Base-by-base conservation (phyloP, 1,140 invertebrate species). In the Drosophila serrata region DNA sequence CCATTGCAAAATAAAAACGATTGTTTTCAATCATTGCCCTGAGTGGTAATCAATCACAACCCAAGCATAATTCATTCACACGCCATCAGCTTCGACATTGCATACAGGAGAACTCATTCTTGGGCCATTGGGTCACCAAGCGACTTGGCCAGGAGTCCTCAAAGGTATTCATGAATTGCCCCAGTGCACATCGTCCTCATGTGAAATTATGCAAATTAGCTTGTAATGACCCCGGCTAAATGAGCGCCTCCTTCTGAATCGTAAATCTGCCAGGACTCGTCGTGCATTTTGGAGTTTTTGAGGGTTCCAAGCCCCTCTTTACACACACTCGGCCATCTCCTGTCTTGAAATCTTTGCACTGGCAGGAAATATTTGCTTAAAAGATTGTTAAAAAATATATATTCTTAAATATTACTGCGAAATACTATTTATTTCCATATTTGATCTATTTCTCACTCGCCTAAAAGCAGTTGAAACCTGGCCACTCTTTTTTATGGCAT, bases 191-290 rank as follows among this genome's bases (percentile, higher is more conserved):
- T 7, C 40, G 3, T 17, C 39, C 17, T 24, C 65, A 67, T 24
- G 22, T 17, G 65, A 29, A 40, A 69, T 69, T 69, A 69, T 69
- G 65, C 37, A 51, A 69, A 69, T 69, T 43, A 55, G 42, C 29
- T 33, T 33, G 62, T 27, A 49, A 68, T 51, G 61, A 69, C 35
- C 29, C 65, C 37, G 35, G 45, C 65, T 51, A 67, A 69, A 69
- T 69, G 65, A 69, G 65, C n/a, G 49, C 62, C 65, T 69, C 62
- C 65, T 69, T 67, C 62, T 67, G 45, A 51, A 69, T 67, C 65
- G 45, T 69, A 69, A 69, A 65, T 69, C 61, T 69, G 37, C 45
- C 61, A 67, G 45, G 35, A 13, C 35, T 68, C 35, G 33, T 15
- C 22, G 48, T 49, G 33, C 17, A 9, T 49, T 4, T 63, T 12